A percentile compares a stretch with the other conserved stretches of the same genome.
Evolutionary conservation across 2,797 vertebrate genomes (phyloP).

Genomic region (Caiman crocodilus): DNA sequence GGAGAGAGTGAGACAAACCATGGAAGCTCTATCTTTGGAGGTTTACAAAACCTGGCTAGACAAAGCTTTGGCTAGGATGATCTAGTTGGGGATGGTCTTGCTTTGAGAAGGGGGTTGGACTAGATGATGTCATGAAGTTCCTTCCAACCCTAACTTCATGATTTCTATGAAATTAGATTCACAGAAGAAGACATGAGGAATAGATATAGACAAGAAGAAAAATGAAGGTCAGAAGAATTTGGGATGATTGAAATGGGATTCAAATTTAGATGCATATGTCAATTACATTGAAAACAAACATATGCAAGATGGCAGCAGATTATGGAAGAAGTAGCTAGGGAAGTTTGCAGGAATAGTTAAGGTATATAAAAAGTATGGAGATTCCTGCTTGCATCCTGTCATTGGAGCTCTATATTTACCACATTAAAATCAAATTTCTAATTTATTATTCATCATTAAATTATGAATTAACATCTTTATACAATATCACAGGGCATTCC

Average conservation of each 20-base stretch:
- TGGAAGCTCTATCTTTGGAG: too few relatives aligned
- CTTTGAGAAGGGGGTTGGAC: too few relatives aligned
- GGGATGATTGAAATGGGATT: background rate
- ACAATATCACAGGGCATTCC: too few relatives aligned
- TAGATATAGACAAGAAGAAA: background rate
- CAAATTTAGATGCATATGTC: background rate
- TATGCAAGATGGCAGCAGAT: background rate
- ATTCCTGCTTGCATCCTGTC: background rate
- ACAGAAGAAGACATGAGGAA: background rate
- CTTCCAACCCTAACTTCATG: too few relatives aligned
- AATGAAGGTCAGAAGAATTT: accelerated
- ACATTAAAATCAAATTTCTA: background rate
- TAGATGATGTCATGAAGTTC: too few relatives aligned
- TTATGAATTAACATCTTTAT: background rate
- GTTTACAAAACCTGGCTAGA: too few relatives aligned
- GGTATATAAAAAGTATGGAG: background rate
- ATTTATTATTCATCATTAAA: background rate
- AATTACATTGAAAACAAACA: background rate
- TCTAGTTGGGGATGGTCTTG: too few relatives aligned
- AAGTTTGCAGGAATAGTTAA: background rate
- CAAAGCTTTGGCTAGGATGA: too few relatives aligned
- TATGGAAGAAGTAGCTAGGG: background rate
- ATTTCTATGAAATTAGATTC: background rate
- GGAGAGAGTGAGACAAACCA: too few relatives aligned
- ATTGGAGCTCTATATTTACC: background rate